These are phyloP conservation scores for Nomada flava DNA, from an alignment of 2,888 invertebrate species.

Conservation along the genomic window DNA sequence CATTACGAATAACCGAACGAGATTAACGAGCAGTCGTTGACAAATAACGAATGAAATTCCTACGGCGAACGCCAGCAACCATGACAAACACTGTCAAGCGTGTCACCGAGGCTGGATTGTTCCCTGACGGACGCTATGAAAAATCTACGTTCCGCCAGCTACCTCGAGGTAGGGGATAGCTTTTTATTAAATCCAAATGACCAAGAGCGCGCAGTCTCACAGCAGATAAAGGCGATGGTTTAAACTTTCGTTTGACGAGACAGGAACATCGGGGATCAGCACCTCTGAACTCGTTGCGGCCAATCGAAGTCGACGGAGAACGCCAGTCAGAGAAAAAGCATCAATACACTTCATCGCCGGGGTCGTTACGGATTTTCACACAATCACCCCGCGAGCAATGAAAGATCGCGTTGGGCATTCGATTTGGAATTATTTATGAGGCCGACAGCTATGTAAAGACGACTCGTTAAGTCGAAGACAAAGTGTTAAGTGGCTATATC, in stretches of 20 bases:
- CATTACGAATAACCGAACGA: background rate
- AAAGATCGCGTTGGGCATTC: too few relatives aligned
- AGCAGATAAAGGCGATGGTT: background rate
- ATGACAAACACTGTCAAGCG: conserved; percentile 12
- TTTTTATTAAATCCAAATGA: conserved; percentile 15
- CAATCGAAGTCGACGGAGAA: background rate
- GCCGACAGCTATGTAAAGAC: too few relatives aligned
- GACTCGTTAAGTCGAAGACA: too few relatives aligned
- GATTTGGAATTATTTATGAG: too few relatives aligned
- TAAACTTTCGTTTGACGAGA: background rate
- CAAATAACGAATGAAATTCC: background rate
- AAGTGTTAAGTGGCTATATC: too few relatives aligned
- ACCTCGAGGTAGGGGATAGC: background rate
- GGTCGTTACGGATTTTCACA: background rate
- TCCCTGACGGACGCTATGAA: conserved; percentile 6
- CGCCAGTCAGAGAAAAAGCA: background rate
- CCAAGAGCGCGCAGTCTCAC: background rate
- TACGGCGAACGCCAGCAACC: background rate
- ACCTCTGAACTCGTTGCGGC: background rate
- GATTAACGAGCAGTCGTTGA: conserved; percentile 26
- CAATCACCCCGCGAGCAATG: too few relatives aligned
- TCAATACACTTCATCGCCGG: background rate
- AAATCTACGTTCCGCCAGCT: conserved; percentile 12
- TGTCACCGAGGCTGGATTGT: background rate
- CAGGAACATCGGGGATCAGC: conserved; percentile 1